Evolutionary conservation across 2,113 vertebrate genomes (phyloP), one percentile per base, ranked within the genome.

Genomic region (Peromyscus maniculatus): DNA sequence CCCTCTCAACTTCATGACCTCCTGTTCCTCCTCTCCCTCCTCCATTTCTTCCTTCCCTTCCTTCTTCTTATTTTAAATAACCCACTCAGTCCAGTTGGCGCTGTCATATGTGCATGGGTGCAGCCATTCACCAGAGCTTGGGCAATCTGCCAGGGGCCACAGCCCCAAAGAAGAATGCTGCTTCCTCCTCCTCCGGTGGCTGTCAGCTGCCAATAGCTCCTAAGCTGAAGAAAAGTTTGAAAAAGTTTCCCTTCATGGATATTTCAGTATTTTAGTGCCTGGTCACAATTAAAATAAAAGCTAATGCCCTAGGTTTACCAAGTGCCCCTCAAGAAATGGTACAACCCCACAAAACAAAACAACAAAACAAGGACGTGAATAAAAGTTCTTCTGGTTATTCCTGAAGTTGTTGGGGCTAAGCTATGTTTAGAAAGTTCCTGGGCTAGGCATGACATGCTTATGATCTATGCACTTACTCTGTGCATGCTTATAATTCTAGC

Each of bases 241-340:
- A 79, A 46, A 89, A 59, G 26, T 64, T 49, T 90, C 59, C 39
- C 33, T 52, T 88, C 90, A 17, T 36, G 31, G 67, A 5, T 52
- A 92, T 86, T 92, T 79, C 12, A 72, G 17, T 93, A 59, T 93
- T 93, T 89, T 67, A 78, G 55, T 57, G 24, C 21, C 21, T 72
- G 28, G 17, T 26, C 52, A 66, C 62, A 71, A 66, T n/a, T 82
- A n/a, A 90, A 94, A 74, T 64, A 72, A 64, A 71, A 11, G 59
- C 9, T 3, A 39, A 6, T 1, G 7, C 5, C 13, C 52, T 13
- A 59, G 24, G 8, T 78, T 66, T 78, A 24, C 55, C 62, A 96
- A 94, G 15, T 64, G 31, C 28, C 28, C 15, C 28, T 78, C 31
- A 72, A 49, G 46, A 72, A 95, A 43, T 69, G 17, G n/a, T 19